Evolutionary conservation across 2,113 vertebrate species (phyloP).

Genomic region (Corythornis vintsioides): DNA sequence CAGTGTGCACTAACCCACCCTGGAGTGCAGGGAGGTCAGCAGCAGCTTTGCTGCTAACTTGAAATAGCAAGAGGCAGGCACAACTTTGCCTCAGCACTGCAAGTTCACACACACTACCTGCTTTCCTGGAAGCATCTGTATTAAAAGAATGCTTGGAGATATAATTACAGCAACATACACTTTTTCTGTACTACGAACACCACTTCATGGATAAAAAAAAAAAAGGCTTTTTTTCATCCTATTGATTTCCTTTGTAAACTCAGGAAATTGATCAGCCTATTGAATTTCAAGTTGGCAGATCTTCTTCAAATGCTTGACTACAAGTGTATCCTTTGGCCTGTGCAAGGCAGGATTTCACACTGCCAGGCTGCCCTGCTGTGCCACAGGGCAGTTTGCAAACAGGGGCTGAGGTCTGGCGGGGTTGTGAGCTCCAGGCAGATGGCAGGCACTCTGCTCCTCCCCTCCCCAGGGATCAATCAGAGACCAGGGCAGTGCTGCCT

Average conservation of each 20-base stretch:
- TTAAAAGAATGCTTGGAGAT: neutral
- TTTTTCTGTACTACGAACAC: neutral
- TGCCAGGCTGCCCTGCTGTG: neutral
- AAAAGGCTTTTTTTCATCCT: neutral
- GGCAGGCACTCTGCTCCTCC: neutral
- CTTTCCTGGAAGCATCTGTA: neutral
- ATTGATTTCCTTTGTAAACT: neutral
- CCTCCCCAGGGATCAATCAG: neutral
- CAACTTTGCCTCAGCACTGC: neutral
- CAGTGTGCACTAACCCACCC: neutral
- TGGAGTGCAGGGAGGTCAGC: too few relatives aligned
- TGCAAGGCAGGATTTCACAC: neutral
- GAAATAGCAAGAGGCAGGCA: neutral
- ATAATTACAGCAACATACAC: neutral
- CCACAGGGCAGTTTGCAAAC: neutral
- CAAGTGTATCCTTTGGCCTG: neutral
- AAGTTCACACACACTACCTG: neutral
- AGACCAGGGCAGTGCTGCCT: neutral
- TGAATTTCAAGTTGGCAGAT: neutral
- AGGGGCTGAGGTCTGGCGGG: neutral
- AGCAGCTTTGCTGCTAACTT: neutral
- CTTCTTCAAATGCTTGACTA: neutral
- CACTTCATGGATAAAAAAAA: neutral
- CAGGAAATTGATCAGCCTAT: neutral
- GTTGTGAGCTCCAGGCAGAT: neutral